phyloP scores from a whole-genome alignment of 2,113 vertebrate genomes.

The Acanthisitta chloris region DNA sequence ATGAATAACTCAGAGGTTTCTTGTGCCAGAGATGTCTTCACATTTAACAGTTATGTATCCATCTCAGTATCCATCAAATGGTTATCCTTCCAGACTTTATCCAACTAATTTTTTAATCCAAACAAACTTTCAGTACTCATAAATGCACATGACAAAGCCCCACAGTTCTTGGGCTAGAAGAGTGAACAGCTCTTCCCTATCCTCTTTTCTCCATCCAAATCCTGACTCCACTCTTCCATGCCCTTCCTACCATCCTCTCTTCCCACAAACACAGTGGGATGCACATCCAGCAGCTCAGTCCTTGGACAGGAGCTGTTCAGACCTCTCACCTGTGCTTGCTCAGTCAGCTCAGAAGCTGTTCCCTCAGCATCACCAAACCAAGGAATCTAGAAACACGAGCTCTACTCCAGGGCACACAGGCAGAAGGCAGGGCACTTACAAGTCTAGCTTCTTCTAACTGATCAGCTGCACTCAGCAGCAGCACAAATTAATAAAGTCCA shows the following conservation, averaged over 20 bases:
- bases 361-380: not conserved
- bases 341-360: not conserved
- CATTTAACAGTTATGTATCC: not conserved
- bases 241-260: not conserved
- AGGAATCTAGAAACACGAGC: not conserved
- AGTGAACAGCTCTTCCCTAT: not conserved
- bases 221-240: not conserved
- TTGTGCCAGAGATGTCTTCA: not conserved
- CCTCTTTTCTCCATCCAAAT: not conserved
- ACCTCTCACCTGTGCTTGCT: not conserved
- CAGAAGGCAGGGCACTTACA: not conserved
- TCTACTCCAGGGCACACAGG: not conserved
- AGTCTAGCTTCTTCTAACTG: not conserved
- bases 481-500: not conserved
- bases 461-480: not conserved
- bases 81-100: not conserved
- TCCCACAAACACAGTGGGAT: not conserved
- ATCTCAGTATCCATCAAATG: not conserved
- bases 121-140: not conserved
- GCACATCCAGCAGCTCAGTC: not conserved
- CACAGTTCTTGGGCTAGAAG: not conserved
- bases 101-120: not conserved
- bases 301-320: not conserved
- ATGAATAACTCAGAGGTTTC: not conserved
- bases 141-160: not conserved